These are phyloP conservation scores for Uloborus diversus DNA, from an alignment of 1,140 invertebrate genomes.

Conservation along the genomic window DNA sequence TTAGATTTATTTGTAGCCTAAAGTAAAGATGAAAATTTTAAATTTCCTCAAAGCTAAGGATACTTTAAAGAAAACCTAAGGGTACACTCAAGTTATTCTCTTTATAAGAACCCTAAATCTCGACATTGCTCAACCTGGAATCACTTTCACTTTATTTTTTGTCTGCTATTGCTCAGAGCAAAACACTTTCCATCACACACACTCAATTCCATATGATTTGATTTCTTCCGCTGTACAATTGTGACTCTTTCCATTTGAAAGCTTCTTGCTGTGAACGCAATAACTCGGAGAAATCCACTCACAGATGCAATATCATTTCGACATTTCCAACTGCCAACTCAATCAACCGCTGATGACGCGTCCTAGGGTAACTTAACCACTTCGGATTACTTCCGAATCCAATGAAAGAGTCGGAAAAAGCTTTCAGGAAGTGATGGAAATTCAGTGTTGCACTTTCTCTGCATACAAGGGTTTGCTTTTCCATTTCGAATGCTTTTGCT, in stretches of 20 bases:
- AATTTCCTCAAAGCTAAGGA: too few relatives aligned
- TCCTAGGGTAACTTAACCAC: too few relatives aligned
- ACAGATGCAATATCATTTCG: neutral
- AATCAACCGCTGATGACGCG: neutral
- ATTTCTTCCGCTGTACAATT: neutral
- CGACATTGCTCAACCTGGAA: too few relatives aligned
- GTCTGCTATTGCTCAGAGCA: too few relatives aligned
- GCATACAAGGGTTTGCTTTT: slow-evolving; percentile 43
- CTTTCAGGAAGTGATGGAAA: slow-evolving; percentile 41
- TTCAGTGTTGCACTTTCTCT: slow-evolving; percentile 7
- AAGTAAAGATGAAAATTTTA: too few relatives aligned
- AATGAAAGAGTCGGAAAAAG: slow-evolving; percentile 40
- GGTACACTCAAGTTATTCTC: too few relatives aligned
- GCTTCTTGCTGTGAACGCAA: slow-evolving; percentile 13
- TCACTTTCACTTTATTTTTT: too few relatives aligned
- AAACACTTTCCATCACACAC: neutral
- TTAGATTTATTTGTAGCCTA: too few relatives aligned
- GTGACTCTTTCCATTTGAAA: neutral
- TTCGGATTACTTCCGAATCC: slow-evolving; percentile 37
- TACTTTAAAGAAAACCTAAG: too few relatives aligned
- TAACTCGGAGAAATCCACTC: slow-evolving; percentile 40
- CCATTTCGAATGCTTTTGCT: slow-evolving; percentile 22
- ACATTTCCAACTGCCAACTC: neutral
- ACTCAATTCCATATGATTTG: neutral
- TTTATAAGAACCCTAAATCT: too few relatives aligned